These are phyloP conservation scores for Cygnus olor DNA, from an alignment of 2,797 vertebrate species.

Conservation along the genomic window DNA sequence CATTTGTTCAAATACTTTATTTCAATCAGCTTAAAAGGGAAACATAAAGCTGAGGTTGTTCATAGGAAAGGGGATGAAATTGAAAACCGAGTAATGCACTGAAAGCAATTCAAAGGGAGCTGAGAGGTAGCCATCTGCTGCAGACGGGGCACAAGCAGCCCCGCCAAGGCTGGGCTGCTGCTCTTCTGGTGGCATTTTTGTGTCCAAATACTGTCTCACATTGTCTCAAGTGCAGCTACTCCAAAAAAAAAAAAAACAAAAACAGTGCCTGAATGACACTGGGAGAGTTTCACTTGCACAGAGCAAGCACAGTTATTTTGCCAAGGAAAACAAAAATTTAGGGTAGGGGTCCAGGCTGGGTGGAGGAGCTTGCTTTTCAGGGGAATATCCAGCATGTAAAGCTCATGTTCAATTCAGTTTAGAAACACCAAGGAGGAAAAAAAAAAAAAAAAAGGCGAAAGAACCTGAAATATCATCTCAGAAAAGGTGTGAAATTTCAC, in stretches of 20 bases:
- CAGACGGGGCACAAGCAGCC: background rate
- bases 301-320: background rate
- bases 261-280: background rate
- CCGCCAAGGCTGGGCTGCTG: background rate
- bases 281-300: background rate
- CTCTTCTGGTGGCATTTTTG: background rate
- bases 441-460: background rate
- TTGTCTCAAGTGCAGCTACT: background rate
- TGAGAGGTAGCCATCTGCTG: background rate
- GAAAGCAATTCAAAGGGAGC: slow-evolving; percentile 45
- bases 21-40: slow-evolving; percentile 75
- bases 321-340: background rate
- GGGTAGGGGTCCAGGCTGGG: background rate
- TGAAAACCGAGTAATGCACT: slow-evolving; percentile 54
- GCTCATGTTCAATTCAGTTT: rapidly evolving
- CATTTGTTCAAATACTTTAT: slow-evolving; percentile 75
- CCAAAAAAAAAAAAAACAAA: background rate
- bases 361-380: background rate
- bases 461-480: background rate
- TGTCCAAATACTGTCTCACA: background rate
- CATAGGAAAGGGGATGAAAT: slow-evolving; percentile 51
- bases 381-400: background rate
- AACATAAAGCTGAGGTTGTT: slow-evolving; percentile 66
- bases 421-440: background rate
- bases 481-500: slow-evolving; percentile 26